Evolutionary conservation across 2,113 vertebrate species (phyloP).

Genomic region (Planiliza haematocheilus): DNA sequence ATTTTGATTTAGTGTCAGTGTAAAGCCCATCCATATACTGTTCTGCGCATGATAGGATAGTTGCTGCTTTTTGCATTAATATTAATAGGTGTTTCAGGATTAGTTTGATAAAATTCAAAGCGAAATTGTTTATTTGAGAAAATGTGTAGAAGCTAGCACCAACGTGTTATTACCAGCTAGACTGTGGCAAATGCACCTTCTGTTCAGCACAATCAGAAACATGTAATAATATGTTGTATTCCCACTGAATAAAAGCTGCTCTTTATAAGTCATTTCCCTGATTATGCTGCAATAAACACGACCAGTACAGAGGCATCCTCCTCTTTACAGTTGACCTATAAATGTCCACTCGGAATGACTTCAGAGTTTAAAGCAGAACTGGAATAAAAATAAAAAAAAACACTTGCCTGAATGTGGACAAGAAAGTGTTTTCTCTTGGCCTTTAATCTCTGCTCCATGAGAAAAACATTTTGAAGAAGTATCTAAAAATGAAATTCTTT

Average conservation of each 20-base stretch:
- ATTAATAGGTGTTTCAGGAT: no score
- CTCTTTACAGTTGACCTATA: conserved; percentile 54
- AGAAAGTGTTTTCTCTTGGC: neutral
- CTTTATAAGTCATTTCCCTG: conserved; percentile 5
- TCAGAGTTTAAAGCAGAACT: conserved; percentile 24
- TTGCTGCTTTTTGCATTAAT: neutral
- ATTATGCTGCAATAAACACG: conserved; percentile 30
- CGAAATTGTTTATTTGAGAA: neutral
- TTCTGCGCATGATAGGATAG: no score
- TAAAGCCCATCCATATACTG: no score
- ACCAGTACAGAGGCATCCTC: conserved; percentile 4
- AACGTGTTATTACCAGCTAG: conserved; percentile 1
- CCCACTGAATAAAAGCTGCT: neutral
- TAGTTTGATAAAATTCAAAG: no score
- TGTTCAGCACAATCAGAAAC: conserved; percentile 7
- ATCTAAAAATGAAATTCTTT: conserved; percentile 1
- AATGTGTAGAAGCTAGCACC: neutral
- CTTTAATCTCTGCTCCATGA: neutral
- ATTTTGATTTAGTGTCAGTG: no score
- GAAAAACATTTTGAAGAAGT: neutral
- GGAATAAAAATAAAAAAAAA: conserved; percentile 30
- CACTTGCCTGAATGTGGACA: conserved; percentile 22
- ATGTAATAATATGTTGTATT: conserved; percentile 4
- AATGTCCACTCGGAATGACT: conserved; percentile 47
- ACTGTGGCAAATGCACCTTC: neutral